phyloP scores from a whole-genome alignment of 2,113 vertebrate species.

The Recurvirostra avosetta region DNA sequence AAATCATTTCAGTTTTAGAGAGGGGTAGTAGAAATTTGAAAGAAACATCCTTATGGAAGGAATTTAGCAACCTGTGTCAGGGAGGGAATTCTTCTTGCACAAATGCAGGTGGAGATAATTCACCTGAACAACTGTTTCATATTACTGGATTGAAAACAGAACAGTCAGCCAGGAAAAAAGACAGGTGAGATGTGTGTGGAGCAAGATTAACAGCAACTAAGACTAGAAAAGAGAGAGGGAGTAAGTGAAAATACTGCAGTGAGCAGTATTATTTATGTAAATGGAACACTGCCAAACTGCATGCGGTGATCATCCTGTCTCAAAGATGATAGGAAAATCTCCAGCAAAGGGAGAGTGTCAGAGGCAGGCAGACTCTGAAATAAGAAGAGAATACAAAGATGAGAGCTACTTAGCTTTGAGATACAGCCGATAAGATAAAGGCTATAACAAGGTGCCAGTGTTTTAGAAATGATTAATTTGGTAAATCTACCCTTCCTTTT shows the following conservation, averaged over 20 bases:
- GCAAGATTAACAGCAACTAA: neutral
- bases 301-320: neutral
- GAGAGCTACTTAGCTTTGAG: constrained; percentile 8
- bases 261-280: constrained; percentile 6
- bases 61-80: neutral
- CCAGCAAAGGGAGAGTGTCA: neutral
- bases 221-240: neutral
- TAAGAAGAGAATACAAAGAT: neutral
- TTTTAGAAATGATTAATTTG: neutral
- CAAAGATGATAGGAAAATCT: neutral
- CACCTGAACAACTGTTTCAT: neutral
- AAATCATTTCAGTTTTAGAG: neutral
- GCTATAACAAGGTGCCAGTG: neutral
- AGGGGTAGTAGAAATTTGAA: neutral
- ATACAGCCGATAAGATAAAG: neutral
- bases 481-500: neutral
- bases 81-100: neutral
- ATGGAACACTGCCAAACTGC: neutral
- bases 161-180: neutral
- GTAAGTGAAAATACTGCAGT: neutral
- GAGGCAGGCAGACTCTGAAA: neutral
- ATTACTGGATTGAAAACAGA: neutral
- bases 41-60: neutral
- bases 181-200: neutral
- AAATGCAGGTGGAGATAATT: neutral